A percentile compares a stretch with the other conserved stretches of the same genome.
These are phyloP conservation scores for Spizaetus ornatus DNA, from an alignment of 2,113 vertebrate species.

Conservation along the genomic window DNA sequence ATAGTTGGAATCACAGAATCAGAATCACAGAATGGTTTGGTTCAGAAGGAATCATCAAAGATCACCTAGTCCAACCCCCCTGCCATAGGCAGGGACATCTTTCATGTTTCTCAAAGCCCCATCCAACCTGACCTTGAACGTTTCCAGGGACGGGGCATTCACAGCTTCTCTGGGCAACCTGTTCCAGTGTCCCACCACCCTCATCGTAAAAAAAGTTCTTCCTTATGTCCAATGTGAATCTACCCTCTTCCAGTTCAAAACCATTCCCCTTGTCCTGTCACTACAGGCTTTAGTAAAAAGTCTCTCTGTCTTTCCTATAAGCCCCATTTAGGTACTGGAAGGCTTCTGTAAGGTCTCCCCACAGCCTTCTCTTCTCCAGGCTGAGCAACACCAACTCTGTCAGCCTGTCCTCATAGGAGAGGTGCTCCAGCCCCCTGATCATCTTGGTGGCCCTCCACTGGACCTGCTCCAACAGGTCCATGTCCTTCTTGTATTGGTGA, in stretches of 20 bases:
- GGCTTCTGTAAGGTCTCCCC: background rate
- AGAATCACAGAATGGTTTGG: background rate
- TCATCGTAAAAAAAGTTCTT: background rate
- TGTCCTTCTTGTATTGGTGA: too few relatives aligned
- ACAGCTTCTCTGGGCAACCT: background rate
- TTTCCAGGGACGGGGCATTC: background rate
- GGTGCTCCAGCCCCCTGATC: background rate
- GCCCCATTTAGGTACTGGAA: background rate
- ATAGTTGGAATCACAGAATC: background rate
- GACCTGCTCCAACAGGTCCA: too few relatives aligned
- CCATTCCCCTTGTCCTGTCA: background rate
- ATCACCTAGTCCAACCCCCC: fast-evolving
- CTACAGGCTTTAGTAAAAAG: background rate
- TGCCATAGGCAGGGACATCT: background rate
- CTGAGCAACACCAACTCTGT: background rate
- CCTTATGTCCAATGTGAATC: background rate
- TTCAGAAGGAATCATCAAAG: background rate
- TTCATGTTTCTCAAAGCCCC: background rate
- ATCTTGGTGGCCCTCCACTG: background rate
- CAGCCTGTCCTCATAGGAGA: background rate
- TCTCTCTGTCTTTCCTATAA: background rate
- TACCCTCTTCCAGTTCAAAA: background rate
- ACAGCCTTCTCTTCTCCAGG: background rate
- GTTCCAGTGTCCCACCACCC: background rate
- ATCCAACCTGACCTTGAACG: background rate